A percentile compares a stretch with the other conserved stretches of the same genome.
These are phyloP conservation scores for Andrena flavipes DNA, from an alignment of 2,888 invertebrate genomes.

Conservation along the genomic window DNA sequence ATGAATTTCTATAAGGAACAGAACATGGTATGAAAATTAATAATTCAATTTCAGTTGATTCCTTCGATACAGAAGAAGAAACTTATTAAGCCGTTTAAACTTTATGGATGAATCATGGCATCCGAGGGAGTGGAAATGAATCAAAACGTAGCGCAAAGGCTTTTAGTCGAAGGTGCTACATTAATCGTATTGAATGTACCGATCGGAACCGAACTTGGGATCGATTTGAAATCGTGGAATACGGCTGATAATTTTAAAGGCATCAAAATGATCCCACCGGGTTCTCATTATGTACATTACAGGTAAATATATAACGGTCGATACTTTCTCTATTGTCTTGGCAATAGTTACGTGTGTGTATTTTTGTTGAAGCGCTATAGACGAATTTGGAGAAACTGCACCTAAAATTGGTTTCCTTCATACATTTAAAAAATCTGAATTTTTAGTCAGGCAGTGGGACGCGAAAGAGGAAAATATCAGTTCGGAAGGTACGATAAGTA, in stretches of 20 bases:
- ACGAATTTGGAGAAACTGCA: conserved; percentile 85
- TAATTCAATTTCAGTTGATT: background rate
- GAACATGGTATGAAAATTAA: background rate
- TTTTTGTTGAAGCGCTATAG: conserved; percentile 84
- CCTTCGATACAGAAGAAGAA: background rate
- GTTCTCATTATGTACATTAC: conserved; percentile 96
- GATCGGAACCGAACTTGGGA: conserved; percentile 97
- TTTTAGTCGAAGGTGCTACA: conserved; percentile 93
- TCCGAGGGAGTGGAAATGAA: conserved; percentile 87
- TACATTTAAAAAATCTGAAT: conserved; percentile 92
- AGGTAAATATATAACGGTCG: conserved; percentile 85
- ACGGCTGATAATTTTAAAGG: conserved; percentile 97
- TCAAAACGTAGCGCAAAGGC: conserved; percentile 90
- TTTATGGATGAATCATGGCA: conserved; percentile 32
- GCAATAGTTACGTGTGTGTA: conserved; percentile 50
- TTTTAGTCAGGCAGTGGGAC: conserved; percentile 96
- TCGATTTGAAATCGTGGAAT: conserved; percentile 96
- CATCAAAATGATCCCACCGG: conserved; percentile 99
- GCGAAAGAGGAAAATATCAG: conserved; percentile 90
- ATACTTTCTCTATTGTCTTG: conserved; percentile 73
- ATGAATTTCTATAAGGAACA: background rate
- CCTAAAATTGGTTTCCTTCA: conserved; percentile 94
- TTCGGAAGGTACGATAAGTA: conserved; percentile 82
- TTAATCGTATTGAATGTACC: conserved; percentile 95
- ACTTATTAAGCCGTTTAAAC: background rate